Percentiles rank a stretch among this genome's conserved stretches.
These are phyloP conservation scores for Labrus mixtus DNA, from an alignment of 2,113 vertebrate genomes.

Conservation along the genomic window DNA sequence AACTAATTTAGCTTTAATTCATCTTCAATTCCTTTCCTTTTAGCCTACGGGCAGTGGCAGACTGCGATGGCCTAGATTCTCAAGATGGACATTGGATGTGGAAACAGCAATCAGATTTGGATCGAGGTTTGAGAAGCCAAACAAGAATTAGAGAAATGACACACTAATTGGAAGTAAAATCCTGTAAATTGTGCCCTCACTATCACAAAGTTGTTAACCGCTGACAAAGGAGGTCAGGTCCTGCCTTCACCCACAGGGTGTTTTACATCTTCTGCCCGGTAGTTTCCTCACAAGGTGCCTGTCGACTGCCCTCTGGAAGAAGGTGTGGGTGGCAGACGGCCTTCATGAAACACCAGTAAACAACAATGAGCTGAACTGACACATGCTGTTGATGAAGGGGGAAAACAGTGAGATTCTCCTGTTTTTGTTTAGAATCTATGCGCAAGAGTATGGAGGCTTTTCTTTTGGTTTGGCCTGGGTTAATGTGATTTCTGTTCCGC, in stretches of 20 bases:
- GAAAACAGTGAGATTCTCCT: conserved; percentile 65
- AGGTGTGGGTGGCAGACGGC: conserved; percentile 79
- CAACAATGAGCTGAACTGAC: conserved; percentile 80
- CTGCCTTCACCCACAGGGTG: conserved; percentile 44
- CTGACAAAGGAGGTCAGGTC: conserved; percentile 52
- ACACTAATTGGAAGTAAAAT: conserved; percentile 43
- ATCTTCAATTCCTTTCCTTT: conserved; percentile 70
- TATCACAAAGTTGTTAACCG: conserved; percentile 28
- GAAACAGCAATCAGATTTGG: conserved; percentile 43
- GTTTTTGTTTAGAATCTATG: conserved; percentile 76
- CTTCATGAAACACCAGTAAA: conserved; percentile 74
- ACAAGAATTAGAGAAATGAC: conserved; percentile 38
- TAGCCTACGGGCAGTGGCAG: conserved; percentile 65
- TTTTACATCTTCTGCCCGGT: conserved; percentile 49
- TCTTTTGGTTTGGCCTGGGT: conserved; percentile 79
- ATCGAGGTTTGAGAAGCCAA: conserved; percentile 50
- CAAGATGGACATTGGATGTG: conserved; percentile 44
- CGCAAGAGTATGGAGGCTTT: conserved; percentile 63
- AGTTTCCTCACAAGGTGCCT: conserved; percentile 57
- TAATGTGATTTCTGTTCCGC: conserved; percentile 86
- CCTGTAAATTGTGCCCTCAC: conserved; percentile 4
- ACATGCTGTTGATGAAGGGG: conserved; percentile 77
- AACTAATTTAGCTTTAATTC: conserved; percentile 85
- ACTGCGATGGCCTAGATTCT: conserved; percentile 76
- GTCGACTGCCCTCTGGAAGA: conserved; percentile 61